Percentiles rank a stretch among this genome's conserved stretches.
Conservation (phyloP, 2,113 vertebrate genomes). For the Tachysurus fulvidraco region DNA sequence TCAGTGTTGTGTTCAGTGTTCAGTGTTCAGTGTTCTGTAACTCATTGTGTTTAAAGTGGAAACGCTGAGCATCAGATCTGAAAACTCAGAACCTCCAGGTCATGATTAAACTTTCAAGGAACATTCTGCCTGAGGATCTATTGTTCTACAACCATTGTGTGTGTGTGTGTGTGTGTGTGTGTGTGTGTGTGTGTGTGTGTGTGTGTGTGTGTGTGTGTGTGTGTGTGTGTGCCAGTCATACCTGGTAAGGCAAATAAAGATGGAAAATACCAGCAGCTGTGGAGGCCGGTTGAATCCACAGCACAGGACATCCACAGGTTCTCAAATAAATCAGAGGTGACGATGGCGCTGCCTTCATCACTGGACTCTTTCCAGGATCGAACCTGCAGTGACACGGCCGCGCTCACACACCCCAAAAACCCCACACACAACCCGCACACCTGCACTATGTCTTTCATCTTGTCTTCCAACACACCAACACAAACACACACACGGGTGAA, state of each 20-base stretch:
- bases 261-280: conserved; percentile 83
- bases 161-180: no score
- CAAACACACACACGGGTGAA: neutral
- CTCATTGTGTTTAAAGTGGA: neutral
- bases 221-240: conserved; percentile 56
- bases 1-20: no score
- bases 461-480: neutral
- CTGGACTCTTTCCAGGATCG: conserved; percentile 76
- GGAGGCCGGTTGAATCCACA: conserved; percentile 80
- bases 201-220: neutral
- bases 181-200: neutral
- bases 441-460: conserved; percentile 72
- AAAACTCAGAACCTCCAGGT: neutral
- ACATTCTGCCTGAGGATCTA: neutral
- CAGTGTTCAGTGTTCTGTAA: no score
- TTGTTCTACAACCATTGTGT: neutral
- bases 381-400: conserved; percentile 75
- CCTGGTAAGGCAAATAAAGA: conserved; percentile 85
- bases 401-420: conserved; percentile 72
- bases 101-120: neutral
- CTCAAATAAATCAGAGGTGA: conserved; percentile 81
- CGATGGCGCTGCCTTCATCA: conserved; percentile 78
- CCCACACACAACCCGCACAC: conserved; percentile 74
- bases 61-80: neutral
- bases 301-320: conserved; percentile 91